These are phyloP conservation scores for Mesoclemmys tuberculata DNA, from an alignment of 2,113 vertebrate species.

Conservation along the genomic window DNA sequence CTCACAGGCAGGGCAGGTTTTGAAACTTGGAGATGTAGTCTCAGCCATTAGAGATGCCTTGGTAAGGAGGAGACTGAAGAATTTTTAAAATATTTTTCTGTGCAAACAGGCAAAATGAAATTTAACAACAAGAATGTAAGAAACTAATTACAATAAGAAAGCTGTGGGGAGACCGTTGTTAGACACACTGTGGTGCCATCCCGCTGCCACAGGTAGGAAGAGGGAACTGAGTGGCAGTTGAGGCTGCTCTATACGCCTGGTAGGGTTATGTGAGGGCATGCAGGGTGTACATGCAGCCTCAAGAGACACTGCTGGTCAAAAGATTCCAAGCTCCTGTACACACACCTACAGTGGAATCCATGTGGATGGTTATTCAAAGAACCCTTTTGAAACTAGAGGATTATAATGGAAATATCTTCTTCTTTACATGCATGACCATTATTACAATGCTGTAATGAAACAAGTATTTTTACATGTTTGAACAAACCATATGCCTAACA, in stretches of 20 bases:
- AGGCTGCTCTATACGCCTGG: neutral
- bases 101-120: too few relatives aligned
- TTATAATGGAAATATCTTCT: neutral
- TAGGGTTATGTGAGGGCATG: fast-evolving
- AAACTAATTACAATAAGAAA: neutral
- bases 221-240: fast-evolving
- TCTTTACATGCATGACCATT: neutral
- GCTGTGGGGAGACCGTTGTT: neutral
- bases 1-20: too few relatives aligned
- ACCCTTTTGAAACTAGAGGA: fast-evolving
- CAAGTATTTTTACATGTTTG: neutral
- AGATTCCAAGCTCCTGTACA: neutral
- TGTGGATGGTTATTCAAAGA: fast-evolving
- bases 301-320: neutral
- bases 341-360: neutral
- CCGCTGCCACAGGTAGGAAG: neutral
- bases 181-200: neutral
- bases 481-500: neutral
- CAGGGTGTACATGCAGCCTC: neutral
- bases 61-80: too few relatives aligned
- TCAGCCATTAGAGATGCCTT: too few relatives aligned
- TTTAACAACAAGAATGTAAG: too few relatives aligned
- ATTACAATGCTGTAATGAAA: neutral
- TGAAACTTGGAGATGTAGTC: too few relatives aligned
- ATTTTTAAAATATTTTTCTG: too few relatives aligned